These are phyloP conservation scores for Drosophila picticornis DNA, from an alignment of 2,888 invertebrate species.

Conservation along the genomic window DNA sequence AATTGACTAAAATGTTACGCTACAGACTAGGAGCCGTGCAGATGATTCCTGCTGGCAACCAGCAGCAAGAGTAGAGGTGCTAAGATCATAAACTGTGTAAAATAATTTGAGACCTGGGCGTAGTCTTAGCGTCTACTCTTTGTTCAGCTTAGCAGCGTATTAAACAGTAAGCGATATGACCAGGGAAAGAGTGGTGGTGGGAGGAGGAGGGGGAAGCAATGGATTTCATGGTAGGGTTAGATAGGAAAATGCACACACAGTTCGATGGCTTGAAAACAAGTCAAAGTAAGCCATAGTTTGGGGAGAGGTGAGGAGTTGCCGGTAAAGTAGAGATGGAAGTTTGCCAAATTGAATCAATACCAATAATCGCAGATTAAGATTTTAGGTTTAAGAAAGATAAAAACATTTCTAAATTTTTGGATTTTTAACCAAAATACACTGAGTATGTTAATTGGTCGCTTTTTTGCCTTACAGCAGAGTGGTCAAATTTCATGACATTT, in stretches of 20 bases:
- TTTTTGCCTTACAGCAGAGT: no score
- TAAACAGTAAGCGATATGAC: slow-evolving; percentile 23
- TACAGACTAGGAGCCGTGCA: background rate
- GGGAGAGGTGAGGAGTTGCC: no score
- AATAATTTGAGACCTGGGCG: slow-evolving; percentile 35
- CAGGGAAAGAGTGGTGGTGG: no score
- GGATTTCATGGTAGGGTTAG: slow-evolving; percentile 1
- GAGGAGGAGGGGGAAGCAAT: background rate
- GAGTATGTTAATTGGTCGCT: background rate
- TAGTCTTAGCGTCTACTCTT: slow-evolving; percentile 15
- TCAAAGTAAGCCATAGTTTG: slow-evolving; percentile 29
- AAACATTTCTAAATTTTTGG: background rate
- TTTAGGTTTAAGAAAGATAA: background rate
- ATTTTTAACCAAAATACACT: background rate
- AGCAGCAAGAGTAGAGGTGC: slow-evolving; percentile 4
- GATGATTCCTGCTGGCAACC: background rate
- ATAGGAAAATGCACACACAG: slow-evolving; percentile 24
- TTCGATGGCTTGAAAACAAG: slow-evolving; percentile 42
- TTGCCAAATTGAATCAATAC: background rate
- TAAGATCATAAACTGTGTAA: slow-evolving; percentile 48
- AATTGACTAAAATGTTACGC: slow-evolving; percentile 15
- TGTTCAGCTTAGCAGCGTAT: slow-evolving; percentile 56
- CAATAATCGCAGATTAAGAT: background rate
- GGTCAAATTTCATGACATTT: background rate
- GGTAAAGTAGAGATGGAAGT: slow-evolving; percentile 1